Conservation (phyloP, 1,140 invertebrate species). For the Condylostylus longicornis region DNA sequence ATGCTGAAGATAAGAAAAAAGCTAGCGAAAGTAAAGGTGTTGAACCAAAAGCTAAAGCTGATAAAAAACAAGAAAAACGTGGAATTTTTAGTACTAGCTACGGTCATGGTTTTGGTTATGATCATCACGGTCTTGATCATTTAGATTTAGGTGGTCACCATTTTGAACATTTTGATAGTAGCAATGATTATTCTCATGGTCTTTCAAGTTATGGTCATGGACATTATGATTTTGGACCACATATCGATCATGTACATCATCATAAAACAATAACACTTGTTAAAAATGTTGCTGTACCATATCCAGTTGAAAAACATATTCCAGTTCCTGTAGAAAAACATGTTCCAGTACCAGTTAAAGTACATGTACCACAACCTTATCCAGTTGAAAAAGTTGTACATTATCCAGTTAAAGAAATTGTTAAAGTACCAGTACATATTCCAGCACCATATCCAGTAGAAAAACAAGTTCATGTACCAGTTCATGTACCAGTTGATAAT, state of each 20-base stretch:
- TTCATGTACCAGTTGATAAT: conserved; percentile 39
- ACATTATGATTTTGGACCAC: conserved; percentile 27
- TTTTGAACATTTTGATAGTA: conserved; percentile 6
- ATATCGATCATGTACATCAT: conserved; percentile 23
- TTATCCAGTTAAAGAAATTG: conserved; percentile 42
- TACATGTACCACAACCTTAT: conserved; percentile 46
- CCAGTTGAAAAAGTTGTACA: conserved; percentile 44
- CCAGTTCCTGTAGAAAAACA: conserved; percentile 49
- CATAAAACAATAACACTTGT: conserved; percentile 36
- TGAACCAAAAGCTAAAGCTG: conserved; percentile 20
- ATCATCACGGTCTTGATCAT: conserved; percentile 1
- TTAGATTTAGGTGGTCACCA: conserved; percentile 8
- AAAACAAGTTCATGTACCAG: conserved; percentile 33
- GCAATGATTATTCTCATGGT: conserved; percentile 8
- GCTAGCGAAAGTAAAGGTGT: conserved; percentile 26
- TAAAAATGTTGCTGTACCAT: conserved; percentile 44
- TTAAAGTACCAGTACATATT: conserved; percentile 46
- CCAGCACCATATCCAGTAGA: conserved; percentile 42
- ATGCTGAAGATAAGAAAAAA: conserved; percentile 37
- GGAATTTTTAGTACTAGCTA: conserved; percentile 44
- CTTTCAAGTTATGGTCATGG: conserved; percentile 21
- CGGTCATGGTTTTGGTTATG: conserved; percentile 34
- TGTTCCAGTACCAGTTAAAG: conserved; percentile 45
- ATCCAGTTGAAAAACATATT: conserved; percentile 44
- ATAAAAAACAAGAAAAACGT: conserved; percentile 58